Base-by-base conservation (phyloP, 2,888 invertebrate species). In the Drosophila lutescens region DNA sequence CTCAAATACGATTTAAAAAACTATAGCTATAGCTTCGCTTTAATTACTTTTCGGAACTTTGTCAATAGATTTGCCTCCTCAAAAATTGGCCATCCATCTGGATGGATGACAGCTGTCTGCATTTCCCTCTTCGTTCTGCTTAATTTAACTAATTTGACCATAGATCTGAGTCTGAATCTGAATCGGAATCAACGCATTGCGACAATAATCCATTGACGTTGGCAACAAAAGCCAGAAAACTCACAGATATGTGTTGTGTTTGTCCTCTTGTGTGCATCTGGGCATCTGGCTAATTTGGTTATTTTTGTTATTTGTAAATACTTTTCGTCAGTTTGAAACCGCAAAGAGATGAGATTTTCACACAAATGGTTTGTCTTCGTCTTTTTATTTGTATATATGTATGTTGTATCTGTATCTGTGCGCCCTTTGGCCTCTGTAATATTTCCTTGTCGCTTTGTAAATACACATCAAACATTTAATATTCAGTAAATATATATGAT, bases 391-490 rank as follows among this genome's bases (percentile, higher is more conserved):
- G 2, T 4, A 23, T 26, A 5, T 26, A 1, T 26, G 0, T 26
- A 2, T 20, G 20, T 26, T 6, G 26, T 26, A 26, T 26, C 2
- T 26, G 26, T 26, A 26, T 26, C 5, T 26, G 26, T 26, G 4
- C 23, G 43, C 54, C 43, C 12, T 43, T 63, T 65, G 65, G 51
- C 66, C 53, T 65, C 63, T 62, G 62, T 36, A 20, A 44, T 49
- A 23, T 46, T 26, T 61, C 26, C 26, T 46, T 51, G 44, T 51
- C 17, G 44, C 3, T 41, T 60, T 61, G 61, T 62, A 62, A 61
- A 61, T 47, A 47, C 62, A 66, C 65, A 66, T 66, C 40, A 66
- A 66, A 66, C 67, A 66, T 34, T 61, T 32, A 65, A 50, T 65
- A 51, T 38, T 50, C 17, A 7, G 30, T 50, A 44, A 63, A 47